Evolutionary conservation across 1,140 invertebrate genomes (phyloP), one percentile per base, ranked within the genome.

Genomic region (Aradophagus sp.): DNA sequence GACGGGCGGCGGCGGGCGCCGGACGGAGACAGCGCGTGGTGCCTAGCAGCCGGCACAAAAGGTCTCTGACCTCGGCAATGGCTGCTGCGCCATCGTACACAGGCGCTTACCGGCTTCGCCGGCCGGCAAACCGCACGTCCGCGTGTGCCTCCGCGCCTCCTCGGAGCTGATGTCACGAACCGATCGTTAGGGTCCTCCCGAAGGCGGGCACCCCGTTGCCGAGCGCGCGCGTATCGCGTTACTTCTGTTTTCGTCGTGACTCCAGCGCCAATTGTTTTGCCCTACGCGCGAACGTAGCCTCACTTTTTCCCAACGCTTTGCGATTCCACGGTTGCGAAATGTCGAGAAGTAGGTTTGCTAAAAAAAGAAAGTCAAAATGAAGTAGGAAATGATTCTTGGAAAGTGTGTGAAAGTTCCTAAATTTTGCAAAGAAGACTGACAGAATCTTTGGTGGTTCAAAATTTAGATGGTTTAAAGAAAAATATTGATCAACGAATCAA

Each of bases 1-100:
- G 41, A 23, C 4, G 20, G 20, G 8, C 8, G 20, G 20, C 4
- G 20, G 4, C 4, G 8, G 20, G 8, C 20, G 20, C 4, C 4
- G 20, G 20, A 23, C 8, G 8, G 4, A 5, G 20, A n/a, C 27
- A 27, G 34, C 70, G 77, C 75, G 68, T 70, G 76, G 78, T 77
- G 77, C 77, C 79, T 81, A 74, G 75, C 77, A 79, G 81, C 73
- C 79, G 79, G 78, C 79, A 76, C 77, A 75, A 76, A 82, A 82
- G 83, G 83, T 84, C 82, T 81, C 77, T 83, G 82, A 84, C 82
- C 83, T 80, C 80, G 75, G 77, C 75, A 75, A 80, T 79, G 77
- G 76, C 76, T 81, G 74, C 73, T 71, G 44, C 63, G 66, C 67
- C 70, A 67, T 62, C 55, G 63, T 68, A 61, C 56, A 62, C 61